Evolutionary conservation across 1,140 invertebrate species (phyloP).

Genomic region (Anastrepha ludens): DNA sequence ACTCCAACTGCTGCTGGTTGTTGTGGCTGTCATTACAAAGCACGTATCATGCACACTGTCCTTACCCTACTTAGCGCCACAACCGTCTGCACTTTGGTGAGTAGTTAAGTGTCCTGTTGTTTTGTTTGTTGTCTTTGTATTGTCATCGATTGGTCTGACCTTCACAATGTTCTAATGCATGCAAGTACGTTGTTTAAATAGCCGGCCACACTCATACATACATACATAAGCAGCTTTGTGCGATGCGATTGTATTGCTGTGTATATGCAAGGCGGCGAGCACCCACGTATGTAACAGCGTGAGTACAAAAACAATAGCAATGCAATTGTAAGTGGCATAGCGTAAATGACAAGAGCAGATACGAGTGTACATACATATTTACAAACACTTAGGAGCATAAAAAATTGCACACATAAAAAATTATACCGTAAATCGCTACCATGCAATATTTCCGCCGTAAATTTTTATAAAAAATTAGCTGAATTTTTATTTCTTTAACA

Average conservation of each 20-base stretch:
- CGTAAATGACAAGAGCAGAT: slow-evolving; percentile 23
- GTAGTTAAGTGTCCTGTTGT: slow-evolving; percentile 23
- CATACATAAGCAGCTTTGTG: background rate
- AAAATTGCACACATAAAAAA: too few relatives aligned
- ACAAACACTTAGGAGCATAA: too few relatives aligned
- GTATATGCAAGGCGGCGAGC: background rate
- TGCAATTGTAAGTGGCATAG: too few relatives aligned
- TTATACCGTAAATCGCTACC: too few relatives aligned
- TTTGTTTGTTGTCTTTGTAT: background rate
- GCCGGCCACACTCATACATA: background rate
- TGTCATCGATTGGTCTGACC: background rate
- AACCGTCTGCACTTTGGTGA: background rate
- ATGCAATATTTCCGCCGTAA: too few relatives aligned
- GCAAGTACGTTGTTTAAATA: background rate
- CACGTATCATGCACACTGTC: background rate
- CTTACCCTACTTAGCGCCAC: background rate
- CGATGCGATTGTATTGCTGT: slow-evolving; percentile 4
- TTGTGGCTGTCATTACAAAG: slow-evolving; percentile 8
- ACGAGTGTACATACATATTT: background rate
- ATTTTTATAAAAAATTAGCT: too few relatives aligned
- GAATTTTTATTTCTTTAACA: too few relatives aligned
- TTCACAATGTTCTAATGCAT: background rate
- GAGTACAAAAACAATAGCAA: too few relatives aligned
- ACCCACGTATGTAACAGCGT: background rate
- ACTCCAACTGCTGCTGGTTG: background rate